A percentile compares a stretch with the other conserved stretches of the same genome.
These are phyloP conservation scores for Cyanoderma ruficeps DNA, from an alignment of 2,113 vertebrate genomes.

Conservation along the genomic window DNA sequence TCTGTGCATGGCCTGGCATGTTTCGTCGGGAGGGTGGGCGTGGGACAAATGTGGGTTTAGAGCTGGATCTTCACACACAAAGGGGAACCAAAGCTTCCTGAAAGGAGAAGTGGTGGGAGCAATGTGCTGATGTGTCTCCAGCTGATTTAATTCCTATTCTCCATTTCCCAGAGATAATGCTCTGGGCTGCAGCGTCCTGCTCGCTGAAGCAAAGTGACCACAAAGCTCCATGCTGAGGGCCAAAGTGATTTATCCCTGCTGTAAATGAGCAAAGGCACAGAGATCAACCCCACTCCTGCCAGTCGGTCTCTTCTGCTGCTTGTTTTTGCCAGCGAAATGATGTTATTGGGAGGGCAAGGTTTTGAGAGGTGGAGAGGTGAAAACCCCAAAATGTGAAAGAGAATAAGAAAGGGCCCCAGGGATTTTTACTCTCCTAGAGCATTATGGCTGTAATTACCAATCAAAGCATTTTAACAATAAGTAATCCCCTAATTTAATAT, in stretches of 20 bases:
- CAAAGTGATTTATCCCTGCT: neutral
- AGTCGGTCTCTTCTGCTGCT: neutral
- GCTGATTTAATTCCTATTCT: neutral
- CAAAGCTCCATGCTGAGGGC: neutral
- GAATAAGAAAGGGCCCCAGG: neutral
- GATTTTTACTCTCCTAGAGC: neutral
- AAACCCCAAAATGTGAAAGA: neutral
- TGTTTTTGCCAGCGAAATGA: neutral
- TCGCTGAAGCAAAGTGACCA: neutral
- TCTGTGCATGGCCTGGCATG: accelerated
- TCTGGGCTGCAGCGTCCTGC: neutral
- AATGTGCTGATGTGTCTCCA: neutral
- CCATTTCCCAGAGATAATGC: neutral
- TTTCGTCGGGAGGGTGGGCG: neutral
- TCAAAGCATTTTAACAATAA: neutral
- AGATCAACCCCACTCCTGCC: neutral
- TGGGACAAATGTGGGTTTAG: accelerated
- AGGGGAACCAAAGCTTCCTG: neutral
- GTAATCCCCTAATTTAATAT: neutral
- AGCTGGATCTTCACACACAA: neutral
- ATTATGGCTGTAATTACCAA: neutral
- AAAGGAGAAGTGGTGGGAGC: neutral
- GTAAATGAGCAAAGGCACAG: neutral
- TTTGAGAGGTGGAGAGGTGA: neutral
- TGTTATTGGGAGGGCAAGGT: neutral